Conservation (phyloP, 1,140 invertebrate genomes). For the Tyrophagus putrescentiae region DNA sequence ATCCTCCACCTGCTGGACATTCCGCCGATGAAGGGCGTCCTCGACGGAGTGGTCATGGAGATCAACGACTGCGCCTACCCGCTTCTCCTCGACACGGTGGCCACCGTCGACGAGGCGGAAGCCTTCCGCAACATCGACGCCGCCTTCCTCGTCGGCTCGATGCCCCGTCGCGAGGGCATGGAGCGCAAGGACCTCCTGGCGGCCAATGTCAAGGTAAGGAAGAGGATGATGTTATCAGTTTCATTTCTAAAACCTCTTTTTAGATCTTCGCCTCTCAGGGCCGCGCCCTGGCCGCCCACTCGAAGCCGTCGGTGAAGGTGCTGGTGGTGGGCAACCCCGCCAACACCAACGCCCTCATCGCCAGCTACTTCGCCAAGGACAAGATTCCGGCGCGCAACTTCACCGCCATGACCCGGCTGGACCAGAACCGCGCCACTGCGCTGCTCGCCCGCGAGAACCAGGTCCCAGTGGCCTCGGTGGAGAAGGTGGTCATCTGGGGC, state of each 20-base stretch:
- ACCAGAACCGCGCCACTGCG: slow-evolving; percentile 87
- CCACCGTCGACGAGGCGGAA: slow-evolving; percentile 66
- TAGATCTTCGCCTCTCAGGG: slow-evolving; percentile 87
- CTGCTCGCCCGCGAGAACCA: slow-evolving; percentile 46
- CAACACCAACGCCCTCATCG: slow-evolving; percentile 95
- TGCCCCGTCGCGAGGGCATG: slow-evolving; percentile 97
- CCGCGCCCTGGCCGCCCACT: slow-evolving; percentile 74
- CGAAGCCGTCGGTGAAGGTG: slow-evolving; percentile 81
- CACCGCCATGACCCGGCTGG: slow-evolving; percentile 91
- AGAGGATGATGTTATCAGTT: neutral
- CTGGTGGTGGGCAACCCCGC: slow-evolving; percentile 98
- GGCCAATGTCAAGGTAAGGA: slow-evolving; percentile 68
- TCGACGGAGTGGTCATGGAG: slow-evolving; percentile 95
- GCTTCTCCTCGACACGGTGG: slow-evolving; percentile 61
- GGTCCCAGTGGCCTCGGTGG: slow-evolving; percentile 52
- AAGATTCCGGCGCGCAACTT: slow-evolving; percentile 94
- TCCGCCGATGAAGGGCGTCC: slow-evolving; percentile 76
- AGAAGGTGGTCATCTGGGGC: slow-evolving; percentile 95
- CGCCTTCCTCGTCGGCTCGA: slow-evolving; percentile 94
- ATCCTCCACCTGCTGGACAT: slow-evolving; percentile 88
- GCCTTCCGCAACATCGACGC: slow-evolving; percentile 93
- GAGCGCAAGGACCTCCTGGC: slow-evolving; percentile 88
- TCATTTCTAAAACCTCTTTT: neutral
- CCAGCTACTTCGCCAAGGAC: slow-evolving; percentile 78
- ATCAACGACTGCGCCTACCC: slow-evolving; percentile 87